Conservation (phyloP, 35 echinoderm and acorn worm species). For the Nesometra sesokonis region DNA sequence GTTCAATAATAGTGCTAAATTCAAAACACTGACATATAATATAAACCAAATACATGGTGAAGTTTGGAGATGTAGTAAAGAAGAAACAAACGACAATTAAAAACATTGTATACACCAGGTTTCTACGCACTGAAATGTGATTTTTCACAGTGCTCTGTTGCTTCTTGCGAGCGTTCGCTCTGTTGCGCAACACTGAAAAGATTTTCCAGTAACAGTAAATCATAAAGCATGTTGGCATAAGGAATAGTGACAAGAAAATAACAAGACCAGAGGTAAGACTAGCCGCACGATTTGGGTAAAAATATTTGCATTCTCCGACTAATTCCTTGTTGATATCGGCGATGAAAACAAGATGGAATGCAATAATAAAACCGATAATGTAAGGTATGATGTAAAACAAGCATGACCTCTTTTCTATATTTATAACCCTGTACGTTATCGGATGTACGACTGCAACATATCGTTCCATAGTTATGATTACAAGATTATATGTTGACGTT, state of each 20-base stretch:
- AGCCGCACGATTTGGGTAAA: neutral
- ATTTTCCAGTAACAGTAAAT: neutral
- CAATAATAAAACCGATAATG: neutral
- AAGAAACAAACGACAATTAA: neutral
- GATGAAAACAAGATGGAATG: neutral
- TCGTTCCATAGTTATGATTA: neutral
- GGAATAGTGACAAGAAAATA: neutral
- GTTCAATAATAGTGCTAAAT: neutral
- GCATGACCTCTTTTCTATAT: neutral
- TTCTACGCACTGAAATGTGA: neutral
- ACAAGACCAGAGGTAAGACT: neutral
- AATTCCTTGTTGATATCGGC: neutral
- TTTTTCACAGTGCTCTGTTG: neutral
- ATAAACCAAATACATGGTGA: neutral
- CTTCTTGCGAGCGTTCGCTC: neutral
- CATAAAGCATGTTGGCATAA: neutral
- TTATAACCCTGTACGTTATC: neutral
- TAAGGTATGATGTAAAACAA: neutral
- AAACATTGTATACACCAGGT: neutral
- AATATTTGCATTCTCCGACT: neutral
- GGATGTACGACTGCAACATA: neutral
- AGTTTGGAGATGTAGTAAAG: neutral
- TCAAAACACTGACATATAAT: neutral
- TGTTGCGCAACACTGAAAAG: neutral
- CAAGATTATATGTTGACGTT: neutral